phyloP scores from a whole-genome alignment of 1,140 invertebrate species.

The Saxidomus purpurata region DNA sequence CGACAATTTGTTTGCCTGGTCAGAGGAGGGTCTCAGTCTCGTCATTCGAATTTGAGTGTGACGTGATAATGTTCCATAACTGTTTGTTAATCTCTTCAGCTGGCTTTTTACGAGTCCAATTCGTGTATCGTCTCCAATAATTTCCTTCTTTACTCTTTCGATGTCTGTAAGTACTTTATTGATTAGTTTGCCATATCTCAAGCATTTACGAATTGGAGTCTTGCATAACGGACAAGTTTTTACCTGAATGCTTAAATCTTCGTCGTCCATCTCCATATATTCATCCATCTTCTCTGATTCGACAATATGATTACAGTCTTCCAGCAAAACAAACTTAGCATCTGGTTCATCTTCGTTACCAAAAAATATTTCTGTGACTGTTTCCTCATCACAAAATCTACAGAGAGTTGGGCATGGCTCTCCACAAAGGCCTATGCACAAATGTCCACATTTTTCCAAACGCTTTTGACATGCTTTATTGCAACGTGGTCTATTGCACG shows the following conservation, averaged over 20 bases:
- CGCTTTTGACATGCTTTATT: slow-evolving; percentile 37
- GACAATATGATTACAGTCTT: slow-evolving; percentile 76
- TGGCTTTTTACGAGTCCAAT: neutral
- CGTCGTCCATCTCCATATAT: slow-evolving; percentile 87
- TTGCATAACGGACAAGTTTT: slow-evolving; percentile 90
- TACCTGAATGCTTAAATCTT: slow-evolving; percentile 86
- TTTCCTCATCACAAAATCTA: slow-evolving; percentile 80
- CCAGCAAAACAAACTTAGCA: slow-evolving; percentile 74
- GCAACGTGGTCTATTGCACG: slow-evolving; percentile 86
- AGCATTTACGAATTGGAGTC: slow-evolving; percentile 89
- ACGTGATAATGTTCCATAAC: no score
- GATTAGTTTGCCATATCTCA: slow-evolving; percentile 89
- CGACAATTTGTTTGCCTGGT: no score
- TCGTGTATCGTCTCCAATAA: slow-evolving; percentile 6
- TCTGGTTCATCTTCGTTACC: slow-evolving; percentile 84
- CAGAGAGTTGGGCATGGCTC: slow-evolving; percentile 88
- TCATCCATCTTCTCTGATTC: slow-evolving; percentile 73
- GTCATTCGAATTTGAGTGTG: no score
- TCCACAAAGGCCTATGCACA: slow-evolving; percentile 88
- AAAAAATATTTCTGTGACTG: slow-evolving; percentile 88
- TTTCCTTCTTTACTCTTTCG: slow-evolving; percentile 68
- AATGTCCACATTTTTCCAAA: slow-evolving; percentile 88
- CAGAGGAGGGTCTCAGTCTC: no score
- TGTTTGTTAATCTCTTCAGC: neutral
- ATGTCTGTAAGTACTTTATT: slow-evolving; percentile 84